Evolutionary conservation across 2,888 invertebrate species (phyloP).

Genomic region (Drosophila histrio): DNA sequence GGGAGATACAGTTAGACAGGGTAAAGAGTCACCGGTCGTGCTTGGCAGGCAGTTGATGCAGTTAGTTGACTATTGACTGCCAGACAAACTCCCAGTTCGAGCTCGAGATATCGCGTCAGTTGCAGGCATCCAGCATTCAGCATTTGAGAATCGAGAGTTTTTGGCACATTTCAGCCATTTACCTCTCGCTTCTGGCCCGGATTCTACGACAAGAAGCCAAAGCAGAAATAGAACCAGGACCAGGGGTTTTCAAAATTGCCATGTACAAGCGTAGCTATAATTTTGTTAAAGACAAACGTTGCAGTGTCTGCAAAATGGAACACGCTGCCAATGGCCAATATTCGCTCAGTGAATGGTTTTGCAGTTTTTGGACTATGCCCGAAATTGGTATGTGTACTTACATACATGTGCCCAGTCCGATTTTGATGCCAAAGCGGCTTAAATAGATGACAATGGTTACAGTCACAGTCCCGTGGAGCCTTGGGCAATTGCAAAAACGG

Average conservation of each 20-base stretch:
- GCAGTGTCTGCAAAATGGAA: conserved; percentile 68
- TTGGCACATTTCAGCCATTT: conserved; percentile 67
- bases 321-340: conserved; percentile 67
- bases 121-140: conserved; percentile 52
- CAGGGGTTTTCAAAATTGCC: conserved; percentile 29
- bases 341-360: conserved; percentile 49
- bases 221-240: conserved; percentile 2
- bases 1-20: conserved; percentile 2
- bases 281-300: conserved; percentile 75
- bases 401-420: conserved; percentile 13
- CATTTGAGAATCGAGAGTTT: conserved; percentile 47
- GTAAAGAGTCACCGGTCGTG: conserved; percentile 42
- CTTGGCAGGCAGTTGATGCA: conserved; percentile 73
- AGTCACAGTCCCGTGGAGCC: conserved; percentile 15
- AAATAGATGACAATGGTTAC: conserved; percentile 55
- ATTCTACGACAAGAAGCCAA: conserved; percentile 20
- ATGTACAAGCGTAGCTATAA: conserved; percentile 62
- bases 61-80: conserved; percentile 75
- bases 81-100: conserved; percentile 48
- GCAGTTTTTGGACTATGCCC: conserved; percentile 53
- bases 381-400: conserved; percentile 62
- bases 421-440: conserved; percentile 48
- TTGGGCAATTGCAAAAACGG: conserved; percentile 53
- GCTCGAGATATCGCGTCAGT: conserved; percentile 72
- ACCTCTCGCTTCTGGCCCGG: conserved; percentile 14